A percentile compares a stretch with the other conserved stretches of the same genome.
Conservation (phyloP, 37 sponge, comb jelly and placozoan genomes). For the Petrosia ficiformis region DNA sequence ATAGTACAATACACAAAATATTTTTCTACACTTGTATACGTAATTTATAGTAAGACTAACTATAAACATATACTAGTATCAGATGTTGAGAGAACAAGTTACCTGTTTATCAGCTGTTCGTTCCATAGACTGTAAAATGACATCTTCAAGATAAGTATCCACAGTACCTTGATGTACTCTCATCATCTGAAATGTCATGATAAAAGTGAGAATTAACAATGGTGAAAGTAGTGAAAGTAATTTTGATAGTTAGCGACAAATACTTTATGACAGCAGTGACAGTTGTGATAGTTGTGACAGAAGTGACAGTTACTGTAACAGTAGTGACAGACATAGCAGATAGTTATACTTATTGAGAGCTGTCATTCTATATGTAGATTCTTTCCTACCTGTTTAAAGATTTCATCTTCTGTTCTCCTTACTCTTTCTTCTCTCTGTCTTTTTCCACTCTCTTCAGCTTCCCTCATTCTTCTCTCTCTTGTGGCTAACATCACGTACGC, state of each 20-base stretch:
- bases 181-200: slow-evolving; percentile 62
- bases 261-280: too few species aligned
- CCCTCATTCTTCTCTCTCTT: slow-evolving; percentile 85
- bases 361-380: too few species aligned
- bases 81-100: too few species aligned
- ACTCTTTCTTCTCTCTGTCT: slow-evolving; percentile 92
- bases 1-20: neutral
- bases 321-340: too few species aligned
- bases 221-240: neutral
- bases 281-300: too few species aligned
- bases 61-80: neutral
- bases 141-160: slow-evolving; percentile 92
- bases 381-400: slow-evolving; percentile 84
- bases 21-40: neutral
- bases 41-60: neutral
- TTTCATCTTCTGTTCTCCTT: slow-evolving; percentile 86
- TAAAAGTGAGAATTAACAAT: too few species aligned
- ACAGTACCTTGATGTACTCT: slow-evolving; percentile 83
- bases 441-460: slow-evolving; percentile 97
- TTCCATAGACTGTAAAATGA: slow-evolving; percentile 74
- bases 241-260: neutral
- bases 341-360: too few species aligned
- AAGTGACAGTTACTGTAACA: too few species aligned
- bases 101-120: slow-evolving; percentile 88
- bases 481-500: slow-evolving; percentile 93